Evolutionary conservation across 2,888 invertebrate genomes (phyloP).

Genomic region (Drosophila anceps): DNA sequence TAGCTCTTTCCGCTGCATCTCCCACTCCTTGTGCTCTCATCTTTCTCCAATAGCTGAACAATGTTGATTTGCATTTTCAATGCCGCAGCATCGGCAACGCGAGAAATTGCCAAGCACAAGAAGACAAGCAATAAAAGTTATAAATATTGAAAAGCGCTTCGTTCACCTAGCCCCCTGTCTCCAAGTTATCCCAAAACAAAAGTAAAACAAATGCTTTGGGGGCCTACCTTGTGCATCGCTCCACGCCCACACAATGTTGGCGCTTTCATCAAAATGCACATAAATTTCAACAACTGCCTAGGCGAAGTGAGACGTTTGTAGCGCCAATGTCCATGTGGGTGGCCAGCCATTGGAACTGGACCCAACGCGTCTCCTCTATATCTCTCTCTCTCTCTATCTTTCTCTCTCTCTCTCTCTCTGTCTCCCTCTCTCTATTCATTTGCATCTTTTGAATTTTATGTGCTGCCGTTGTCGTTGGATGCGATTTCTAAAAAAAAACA

Average conservation of each 20-base stretch:
- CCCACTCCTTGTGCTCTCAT: neutral
- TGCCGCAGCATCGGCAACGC: slow-evolving; percentile 37
- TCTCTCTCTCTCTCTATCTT: too few relatives aligned
- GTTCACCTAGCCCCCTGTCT: neutral
- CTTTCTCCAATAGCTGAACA: slow-evolving; percentile 7
- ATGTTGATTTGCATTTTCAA: slow-evolving; percentile 58
- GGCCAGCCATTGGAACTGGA: slow-evolving; percentile 63
- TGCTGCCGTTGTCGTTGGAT: slow-evolving; percentile 43
- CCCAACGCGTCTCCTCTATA: slow-evolving; percentile 10
- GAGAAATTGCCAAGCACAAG: slow-evolving; percentile 49
- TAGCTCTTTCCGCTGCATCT: slow-evolving; percentile 2
- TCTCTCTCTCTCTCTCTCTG: neutral
- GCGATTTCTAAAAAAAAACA: slow-evolving; percentile 76
- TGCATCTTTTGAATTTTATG: slow-evolving; percentile 68
- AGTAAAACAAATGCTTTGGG: slow-evolving; percentile 23
- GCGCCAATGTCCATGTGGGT: slow-evolving; percentile 75
- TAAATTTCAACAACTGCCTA: slow-evolving; percentile 66
- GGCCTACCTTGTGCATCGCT: slow-evolving; percentile 30
- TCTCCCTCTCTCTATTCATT: slow-evolving; percentile 39
- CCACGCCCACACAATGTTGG: slow-evolving; percentile 67
- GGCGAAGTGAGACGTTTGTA: slow-evolving; percentile 75
- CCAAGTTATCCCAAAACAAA: slow-evolving; percentile 6
- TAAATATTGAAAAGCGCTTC: slow-evolving; percentile 59
- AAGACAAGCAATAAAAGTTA: slow-evolving; percentile 64
- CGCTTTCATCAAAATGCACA: slow-evolving; percentile 79